Base-by-base conservation (phyloP, 2,113 vertebrate species). In the Chlorocebus sabaeus region DNA sequence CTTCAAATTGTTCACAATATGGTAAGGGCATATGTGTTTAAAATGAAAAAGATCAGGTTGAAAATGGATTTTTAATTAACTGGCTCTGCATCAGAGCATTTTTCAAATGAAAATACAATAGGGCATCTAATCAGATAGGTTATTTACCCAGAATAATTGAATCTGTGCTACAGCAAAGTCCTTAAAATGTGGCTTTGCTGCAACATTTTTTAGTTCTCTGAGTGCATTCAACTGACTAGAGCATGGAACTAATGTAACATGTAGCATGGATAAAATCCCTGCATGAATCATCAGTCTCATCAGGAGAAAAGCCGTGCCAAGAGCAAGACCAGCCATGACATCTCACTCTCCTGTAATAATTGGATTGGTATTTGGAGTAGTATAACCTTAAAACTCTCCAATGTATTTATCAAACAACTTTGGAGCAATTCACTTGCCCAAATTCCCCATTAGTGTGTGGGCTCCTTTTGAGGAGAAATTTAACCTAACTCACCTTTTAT, bases 21-120 rank as follows among this genome's bases (percentile, higher is more conserved):
- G 67, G 40, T 96, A 91, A 96, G 89, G 72, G 35, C 17, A 32
- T 90, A 94, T 94, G 92, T 96, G 67, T 94, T 96, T 96, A 81
- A 97, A 94, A 96, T 88, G 8, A 23, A 81, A 90, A 91, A 67
- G 16, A 90, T n/a, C 40, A 80, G 75, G 50, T 87, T 97, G 95
- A 89, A 98, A 97, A 97, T 92, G 93, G 93, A 85, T 93, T 97
- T 97, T 96, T 96, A 98, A 98, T 98, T 96, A 97, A 96, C 95
- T 97, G 85, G 95, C 78, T 96, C 67, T 90, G 84, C 64, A 96
- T 97, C 90, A 97, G 87, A 96, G 84, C 57, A 90, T 72, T 95
- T 97, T 97, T 97, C 80, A 97, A 96, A 95, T 89, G 89, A 98
- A 96, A 96, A 96, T 97, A 98, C 94, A 97, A 96, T 97, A 96